A percentile compares a stretch with the other conserved stretches of the same genome.
phyloP scores from a whole-genome alignment of 2,113 vertebrate species.

The Oryzias melastigma region DNA sequence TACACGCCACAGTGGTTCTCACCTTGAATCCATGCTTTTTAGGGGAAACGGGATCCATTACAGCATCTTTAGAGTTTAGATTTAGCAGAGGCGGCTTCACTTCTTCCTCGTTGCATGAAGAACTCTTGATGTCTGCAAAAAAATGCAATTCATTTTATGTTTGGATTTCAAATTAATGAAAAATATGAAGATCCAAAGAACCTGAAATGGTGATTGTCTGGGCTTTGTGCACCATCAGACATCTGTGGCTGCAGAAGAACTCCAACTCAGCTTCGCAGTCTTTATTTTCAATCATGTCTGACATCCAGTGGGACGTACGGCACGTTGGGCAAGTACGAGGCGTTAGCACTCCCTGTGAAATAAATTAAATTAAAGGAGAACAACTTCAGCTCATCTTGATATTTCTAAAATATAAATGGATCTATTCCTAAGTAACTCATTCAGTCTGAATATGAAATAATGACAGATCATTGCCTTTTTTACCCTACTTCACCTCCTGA shows the following conservation, averaged over 20 bases:
- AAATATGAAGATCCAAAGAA: background rate
- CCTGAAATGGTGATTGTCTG: conserved; percentile 5
- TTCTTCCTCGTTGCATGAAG: background rate
- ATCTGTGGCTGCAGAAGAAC: conserved; percentile 60
- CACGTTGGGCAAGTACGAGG: conserved; percentile 39
- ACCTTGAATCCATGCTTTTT: too few species aligned
- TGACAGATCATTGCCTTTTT: too few species aligned
- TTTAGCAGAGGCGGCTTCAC: conserved; percentile 2
- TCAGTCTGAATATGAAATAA: too few species aligned
- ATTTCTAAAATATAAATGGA: too few species aligned
- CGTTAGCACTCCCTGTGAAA: conserved; percentile 8
- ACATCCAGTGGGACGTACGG: conserved; percentile 36
- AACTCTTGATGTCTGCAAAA: conserved; percentile 1
- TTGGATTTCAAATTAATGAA: background rate
- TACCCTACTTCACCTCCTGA: too few species aligned
- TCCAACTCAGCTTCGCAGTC: conserved; percentile 12
- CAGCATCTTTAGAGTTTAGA: background rate
- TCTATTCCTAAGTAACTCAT: too few species aligned
- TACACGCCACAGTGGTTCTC: too few species aligned
- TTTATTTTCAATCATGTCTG: conserved; percentile 48
- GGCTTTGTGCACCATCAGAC: conserved; percentile 37
- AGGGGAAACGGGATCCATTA: too few species aligned
- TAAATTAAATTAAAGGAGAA: too few species aligned
- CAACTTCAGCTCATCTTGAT: too few species aligned
- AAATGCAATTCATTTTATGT: background rate